Base-by-base conservation (phyloP, 1,140 invertebrate species). In the Amyelois transitella region DNA sequence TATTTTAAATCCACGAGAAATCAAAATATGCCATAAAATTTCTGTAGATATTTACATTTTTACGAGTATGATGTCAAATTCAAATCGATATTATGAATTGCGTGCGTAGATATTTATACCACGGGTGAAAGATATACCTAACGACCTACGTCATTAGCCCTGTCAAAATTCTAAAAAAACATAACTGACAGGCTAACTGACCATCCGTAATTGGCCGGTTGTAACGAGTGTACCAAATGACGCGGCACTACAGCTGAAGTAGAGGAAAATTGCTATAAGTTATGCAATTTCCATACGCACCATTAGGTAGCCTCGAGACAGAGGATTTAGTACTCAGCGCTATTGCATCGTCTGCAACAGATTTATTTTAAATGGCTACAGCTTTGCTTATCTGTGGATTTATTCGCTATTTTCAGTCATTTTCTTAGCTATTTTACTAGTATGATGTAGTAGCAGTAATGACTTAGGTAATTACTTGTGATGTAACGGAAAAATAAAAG, bases 251-350 rank as follows among this genome's bases (percentile, higher is more conserved):
- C 18, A n/a, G 19, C 19, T 48, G n/a, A 48, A 48, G 45, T 48
- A 48, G 45, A 48, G 45, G 67, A 70, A 78, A 77, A 77, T 79
- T 77, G 74, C 66, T 70, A 65, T 72, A 77, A 77, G 67, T 75
- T 77, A 79, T 77, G 69, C 75, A 77, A 76, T 79, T 73, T 68
- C 51, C 56, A 54, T 61, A 72, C 72, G 69, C 66, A 64, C 69
- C 72, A 75, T 75, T 75, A 72, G 72, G 62, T 66, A 14, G 58
- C 53, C 60, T 73, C 59, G 50, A 66, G 65, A 58, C 54, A 51
- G 61, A 60, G 62, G 60, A 66, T 70, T 70, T 64, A 70, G 61
- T 72, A 62, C 65, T 75, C 55, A 62, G 49, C 52, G 62, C 51
- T 60, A 66, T 62, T 72, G 62, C 69, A 72, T 45, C 55, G 62